Base-by-base conservation (phyloP, 2,888 invertebrate genomes). In the Xylophagus ater region DNA sequence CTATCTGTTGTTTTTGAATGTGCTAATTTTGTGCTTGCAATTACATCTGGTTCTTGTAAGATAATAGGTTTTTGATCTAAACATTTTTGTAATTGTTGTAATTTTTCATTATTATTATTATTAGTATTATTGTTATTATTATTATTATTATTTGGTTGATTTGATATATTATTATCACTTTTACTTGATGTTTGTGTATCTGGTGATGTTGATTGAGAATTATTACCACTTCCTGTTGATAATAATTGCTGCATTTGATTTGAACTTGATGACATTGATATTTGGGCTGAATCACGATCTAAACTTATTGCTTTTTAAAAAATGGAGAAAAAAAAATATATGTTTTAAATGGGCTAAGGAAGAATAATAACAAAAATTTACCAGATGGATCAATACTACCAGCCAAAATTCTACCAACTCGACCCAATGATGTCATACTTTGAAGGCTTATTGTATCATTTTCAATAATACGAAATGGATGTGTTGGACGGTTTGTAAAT, bases 401-500 rank as follows among this genome's bases (percentile, higher is more conserved):
- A 40, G 81, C 79, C 47, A 86, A 69, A 56, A 87, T 79, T 50
- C 83, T 70, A 19, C 87, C 86, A 46, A 86, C 80, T 51, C 88
- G 71, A 17, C 88, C 88, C 41, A 89, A 68, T 34, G 89, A 89
- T 51, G 86, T 85, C 73, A 89, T 81, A 57, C 88, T 88, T 61
- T 88, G 87, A 52, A 89, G 67, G 58, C 87, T 88, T 61, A 86
- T 73, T 12, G 87, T 79, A 62, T 89, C 89, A 54, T 85, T 85
- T 51, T 90, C 86, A 53, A 89, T 86, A 47, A 88, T 82, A 58
- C 81, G 74, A 60, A 87, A 87, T 14, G 87, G 87, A 64, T 85
- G 86, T 32, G 75, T 72, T 53, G 76, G 74, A 35, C 71, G 72
- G 44, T 76, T 70, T 7, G 78, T 74, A 59, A 74, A 81, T 10